Evolutionary conservation across 2,888 invertebrate genomes (phyloP).

Genomic region (Netelia inedita): DNA sequence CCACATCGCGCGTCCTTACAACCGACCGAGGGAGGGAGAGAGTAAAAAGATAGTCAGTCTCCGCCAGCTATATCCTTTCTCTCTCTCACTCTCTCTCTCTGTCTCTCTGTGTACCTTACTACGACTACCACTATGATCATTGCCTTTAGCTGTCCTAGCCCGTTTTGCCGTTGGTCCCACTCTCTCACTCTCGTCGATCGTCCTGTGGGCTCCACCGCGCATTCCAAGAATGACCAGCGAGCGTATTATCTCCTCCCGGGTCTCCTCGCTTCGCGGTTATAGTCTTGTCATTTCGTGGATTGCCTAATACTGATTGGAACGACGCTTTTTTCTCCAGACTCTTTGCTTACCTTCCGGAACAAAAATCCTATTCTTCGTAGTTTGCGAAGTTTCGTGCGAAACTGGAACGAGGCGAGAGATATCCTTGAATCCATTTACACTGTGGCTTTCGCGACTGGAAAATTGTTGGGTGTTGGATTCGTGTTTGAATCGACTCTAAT

Average conservation of each 20-base stretch:
- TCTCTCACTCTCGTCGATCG: slow-evolving; percentile 1
- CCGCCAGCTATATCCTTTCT: neutral
- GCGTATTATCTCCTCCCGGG: slow-evolving; percentile 54
- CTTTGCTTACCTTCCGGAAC: neutral
- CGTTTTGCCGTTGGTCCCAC: slow-evolving; percentile 35
- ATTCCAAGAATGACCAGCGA: slow-evolving; percentile 58
- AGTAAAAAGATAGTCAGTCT: slow-evolving; percentile 17
- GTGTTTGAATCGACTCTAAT: too few relatives aligned
- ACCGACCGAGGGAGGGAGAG: slow-evolving; percentile 36
- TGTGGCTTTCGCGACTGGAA: neutral
- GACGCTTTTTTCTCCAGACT: slow-evolving; percentile 10
- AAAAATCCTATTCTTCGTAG: neutral
- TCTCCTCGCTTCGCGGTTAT: slow-evolving; percentile 32
- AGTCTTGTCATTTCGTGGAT: slow-evolving; percentile 59
- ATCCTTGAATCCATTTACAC: neutral
- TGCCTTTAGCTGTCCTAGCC: slow-evolving; percentile 19
- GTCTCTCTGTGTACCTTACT: slow-evolving; percentile 48
- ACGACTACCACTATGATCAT: slow-evolving; percentile 35
- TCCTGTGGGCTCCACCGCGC: slow-evolving; percentile 35
- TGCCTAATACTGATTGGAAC: slow-evolving; percentile 49
- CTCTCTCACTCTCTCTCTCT: neutral
- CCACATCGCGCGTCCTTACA: slow-evolving; percentile 59
- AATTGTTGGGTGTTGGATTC: too few relatives aligned
- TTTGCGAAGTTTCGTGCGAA: neutral
- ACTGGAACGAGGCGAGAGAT: neutral